Evolutionary conservation across 2,113 vertebrate genomes (phyloP), one percentile per base, ranked within the genome.

Genomic region (Aphyosemion australe): DNA sequence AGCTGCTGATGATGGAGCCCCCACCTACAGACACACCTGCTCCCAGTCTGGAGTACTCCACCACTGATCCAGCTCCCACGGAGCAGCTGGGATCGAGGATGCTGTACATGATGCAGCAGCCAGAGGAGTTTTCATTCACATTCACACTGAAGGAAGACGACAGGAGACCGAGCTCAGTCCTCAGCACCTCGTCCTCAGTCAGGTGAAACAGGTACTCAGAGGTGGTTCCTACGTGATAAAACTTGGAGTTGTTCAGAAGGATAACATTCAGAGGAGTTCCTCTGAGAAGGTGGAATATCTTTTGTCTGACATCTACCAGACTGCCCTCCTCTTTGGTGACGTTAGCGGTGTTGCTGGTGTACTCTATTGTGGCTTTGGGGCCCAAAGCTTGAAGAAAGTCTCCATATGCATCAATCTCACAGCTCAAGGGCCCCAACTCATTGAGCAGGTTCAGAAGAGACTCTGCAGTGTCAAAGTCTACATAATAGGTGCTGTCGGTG

Each of bases 321-420:
- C 61, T 83, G 0, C 74, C 63, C 16, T 90, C 94, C 79, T 93
- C 86, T 78, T 83, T 89, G 1, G 83, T 84, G 47, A 93, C 73
- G 14, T 93, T 92, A 1, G 84, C 84, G 0, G 82, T 91, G 61
- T 91, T 90, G 65, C 18, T 79, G 20, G 90, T 94, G 68, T 96
- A 95, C 1, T 94, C 92, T 1, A 83, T 16, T 0, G 92, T 94
- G 50, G 96, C 94, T 16, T 87, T 74, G 1, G 93, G 81, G 4
- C 96, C 97, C 70, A 98, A 82, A 1, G 95, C 95, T 84, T 96
- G 97, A 0, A 99, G 93, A 45, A 99, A 98, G 80, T 98, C 97
- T 13, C 96, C 96, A 16, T 98, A 98, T 0, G 97, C 97, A 49
- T 99, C 96, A 45, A 98, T 92, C 84, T 99, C 97, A 88, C 95